Evolutionary conservation across 2,888 invertebrate species (phyloP), one percentile per base, ranked within the genome.

Genomic region (Digitonthophagus gazella): DNA sequence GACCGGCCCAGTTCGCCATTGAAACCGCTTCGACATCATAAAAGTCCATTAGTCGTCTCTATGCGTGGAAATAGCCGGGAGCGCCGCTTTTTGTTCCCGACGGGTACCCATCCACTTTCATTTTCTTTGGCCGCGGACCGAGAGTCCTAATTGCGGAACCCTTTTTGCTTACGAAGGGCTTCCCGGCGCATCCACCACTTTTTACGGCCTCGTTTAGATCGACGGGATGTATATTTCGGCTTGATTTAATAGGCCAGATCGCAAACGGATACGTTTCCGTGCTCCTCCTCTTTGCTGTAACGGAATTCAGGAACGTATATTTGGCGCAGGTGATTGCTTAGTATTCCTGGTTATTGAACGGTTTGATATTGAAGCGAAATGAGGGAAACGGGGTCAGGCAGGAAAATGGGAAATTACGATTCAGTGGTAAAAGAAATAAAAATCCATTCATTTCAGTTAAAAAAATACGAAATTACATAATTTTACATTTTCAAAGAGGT

Each of bases 11-110:
- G 18, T 61, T 16, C 61, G 61, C 61, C 61, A 57, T 16, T 15
- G 15, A 57, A 16, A 15, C 19, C 20, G 61, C 61, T 44, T 44
- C 19, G 61, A 20, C 20, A 61, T 61, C 61, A 61, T 61, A 61
- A 61, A 61, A 61, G 61, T 61, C 61, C 61, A 61, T 61, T 61
- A 61, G 61, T 61, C 61, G 61, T 18, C 15, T 44, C 28, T 15
- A 20, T 61, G 61, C 61, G 20, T 61, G 19, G 61, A 15, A 19
- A 61, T 14, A 8, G 28, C 58, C 58, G 58, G 61, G n/a, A 18
- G 20, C 19, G 61, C 19, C 61, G 19, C 61, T 61, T 61, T 61
- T 61, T 61, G 61, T 61, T 61, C 61, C 61, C 19, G 18, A n/a
- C 61, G 8, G 15, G 18, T 19, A 61, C 61, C 61, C 61, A 19